Evolutionary conservation across 1,140 invertebrate species (phyloP).

Genomic region (Ooceraea biroi): DNA sequence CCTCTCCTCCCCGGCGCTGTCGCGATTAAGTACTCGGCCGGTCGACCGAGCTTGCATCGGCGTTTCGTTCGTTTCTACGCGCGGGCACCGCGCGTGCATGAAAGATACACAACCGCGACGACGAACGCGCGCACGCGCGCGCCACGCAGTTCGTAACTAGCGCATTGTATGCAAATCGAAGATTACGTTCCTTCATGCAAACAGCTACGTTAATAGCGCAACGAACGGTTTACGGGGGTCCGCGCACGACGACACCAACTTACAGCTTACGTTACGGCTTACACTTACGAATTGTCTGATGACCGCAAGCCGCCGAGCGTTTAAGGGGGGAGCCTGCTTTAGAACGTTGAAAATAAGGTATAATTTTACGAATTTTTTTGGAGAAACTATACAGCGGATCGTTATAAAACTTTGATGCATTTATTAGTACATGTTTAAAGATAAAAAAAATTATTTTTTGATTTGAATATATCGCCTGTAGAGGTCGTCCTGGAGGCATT

Average conservation of each 20-base stretch:
- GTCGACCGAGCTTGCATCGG: conserved; percentile 22
- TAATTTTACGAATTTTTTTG: too few relatives aligned
- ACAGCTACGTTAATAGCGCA: conserved; percentile 24
- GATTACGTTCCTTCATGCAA: conserved; percentile 43
- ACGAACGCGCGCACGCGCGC: neutral
- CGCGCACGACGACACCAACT: neutral
- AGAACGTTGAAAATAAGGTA: too few relatives aligned
- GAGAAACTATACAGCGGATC: too few relatives aligned
- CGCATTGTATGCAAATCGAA: conserved; percentile 59
- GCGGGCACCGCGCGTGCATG: conserved; percentile 2
- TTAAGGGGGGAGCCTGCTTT: too few relatives aligned
- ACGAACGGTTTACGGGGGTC: conserved; percentile 22
- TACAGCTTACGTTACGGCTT: neutral
- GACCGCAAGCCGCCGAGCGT: neutral
- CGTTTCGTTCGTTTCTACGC: conserved; percentile 17
- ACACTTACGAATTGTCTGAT: conserved; percentile 30
- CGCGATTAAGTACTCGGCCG: conserved; percentile 13
- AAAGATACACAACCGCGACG: conserved; percentile 13
- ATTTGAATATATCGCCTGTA: too few relatives aligned
- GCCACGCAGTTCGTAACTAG: conserved; percentile 36
- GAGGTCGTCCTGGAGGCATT: too few relatives aligned
- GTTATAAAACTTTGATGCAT: too few relatives aligned
- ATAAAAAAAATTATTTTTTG: too few relatives aligned
- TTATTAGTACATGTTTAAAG: too few relatives aligned
- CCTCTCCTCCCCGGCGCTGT: neutral